Conservation (phyloP, 1,140 invertebrate species). For the Chrysoperla carnea region DNA sequence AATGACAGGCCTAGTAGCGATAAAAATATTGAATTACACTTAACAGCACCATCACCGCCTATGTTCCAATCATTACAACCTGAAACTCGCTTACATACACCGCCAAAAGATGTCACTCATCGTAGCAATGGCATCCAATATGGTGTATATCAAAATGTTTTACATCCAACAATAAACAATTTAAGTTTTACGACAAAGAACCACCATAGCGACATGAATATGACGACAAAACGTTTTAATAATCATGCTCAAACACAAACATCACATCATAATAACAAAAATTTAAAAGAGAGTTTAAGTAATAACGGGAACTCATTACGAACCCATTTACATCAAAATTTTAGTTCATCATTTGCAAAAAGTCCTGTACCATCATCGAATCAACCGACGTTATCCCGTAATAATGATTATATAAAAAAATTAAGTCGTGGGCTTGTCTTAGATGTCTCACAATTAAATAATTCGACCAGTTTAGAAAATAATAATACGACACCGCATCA, state of each 20-base stretch:
- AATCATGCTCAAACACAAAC: background rate
- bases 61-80: constrained; percentile 15
- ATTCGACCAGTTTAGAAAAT: background rate
- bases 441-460: background rate
- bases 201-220: background rate
- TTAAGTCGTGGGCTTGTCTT: background rate
- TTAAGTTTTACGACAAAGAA: constrained; percentile 15
- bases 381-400: background rate
- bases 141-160: constrained; percentile 6
- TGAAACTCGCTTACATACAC: constrained; percentile 9
- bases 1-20: background rate
- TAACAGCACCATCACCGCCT: constrained; percentile 8
- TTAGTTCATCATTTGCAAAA: background rate
- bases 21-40: background rate
- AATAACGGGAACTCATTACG: background rate
- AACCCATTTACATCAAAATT: background rate
- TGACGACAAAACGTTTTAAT: background rate
- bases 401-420: background rate
- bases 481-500: background rate
- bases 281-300: background rate
- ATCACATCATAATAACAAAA: background rate
- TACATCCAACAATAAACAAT: constrained; percentile 20
- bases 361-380: background rate
- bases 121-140: background rate
- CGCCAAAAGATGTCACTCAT: constrained; percentile 7